Evolutionary conservation across 2,888 invertebrate genomes (phyloP).

Genomic region (Zeuzera pyrina): DNA sequence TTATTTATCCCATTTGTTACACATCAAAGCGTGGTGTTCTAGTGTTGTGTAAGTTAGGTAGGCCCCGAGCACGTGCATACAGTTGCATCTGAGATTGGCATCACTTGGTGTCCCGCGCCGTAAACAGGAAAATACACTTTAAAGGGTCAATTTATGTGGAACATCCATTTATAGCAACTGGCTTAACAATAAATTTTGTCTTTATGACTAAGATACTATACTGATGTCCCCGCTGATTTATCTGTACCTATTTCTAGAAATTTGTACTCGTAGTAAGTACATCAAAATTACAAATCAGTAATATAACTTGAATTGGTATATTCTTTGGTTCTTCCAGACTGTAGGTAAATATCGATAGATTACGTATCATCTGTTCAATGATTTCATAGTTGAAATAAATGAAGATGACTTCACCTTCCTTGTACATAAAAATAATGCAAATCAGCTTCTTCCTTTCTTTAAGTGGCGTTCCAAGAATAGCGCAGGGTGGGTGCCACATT

Average conservation of each 20-base stretch:
- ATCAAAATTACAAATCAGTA: too few relatives aligned
- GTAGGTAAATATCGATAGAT: too few relatives aligned
- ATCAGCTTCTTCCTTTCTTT: constrained; percentile 63
- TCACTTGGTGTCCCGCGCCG: constrained; percentile 13
- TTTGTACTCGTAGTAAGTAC: too few relatives aligned
- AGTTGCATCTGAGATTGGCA: constrained; percentile 9
- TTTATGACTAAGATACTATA: constrained; percentile 6
- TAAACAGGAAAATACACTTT: constrained; percentile 7
- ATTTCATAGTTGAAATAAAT: constrained; percentile 7
- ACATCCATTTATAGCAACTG: constrained; percentile 14
- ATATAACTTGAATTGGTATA: too few relatives aligned
- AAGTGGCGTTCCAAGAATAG: constrained; percentile 55
- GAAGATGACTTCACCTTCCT: constrained; percentile 56
- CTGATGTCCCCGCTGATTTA: too few relatives aligned
- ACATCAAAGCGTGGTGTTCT: too few relatives aligned
- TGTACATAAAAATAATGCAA: constrained; percentile 66
- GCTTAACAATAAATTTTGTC: constrained; percentile 12
- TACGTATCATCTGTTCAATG: too few relatives aligned
- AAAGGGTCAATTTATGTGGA: constrained; percentile 10
- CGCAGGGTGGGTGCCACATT: constrained; percentile 62
- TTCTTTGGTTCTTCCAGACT: too few relatives aligned
- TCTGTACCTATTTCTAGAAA: too few relatives aligned
- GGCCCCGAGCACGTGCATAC: constrained; percentile 1
- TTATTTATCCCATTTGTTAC: too few relatives aligned
- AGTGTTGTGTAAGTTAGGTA: not conserved